Evolutionary conservation across 2,113 vertebrate species (phyloP), one percentile per base, ranked within the genome.

Genomic region (Merops nubicus): DNA sequence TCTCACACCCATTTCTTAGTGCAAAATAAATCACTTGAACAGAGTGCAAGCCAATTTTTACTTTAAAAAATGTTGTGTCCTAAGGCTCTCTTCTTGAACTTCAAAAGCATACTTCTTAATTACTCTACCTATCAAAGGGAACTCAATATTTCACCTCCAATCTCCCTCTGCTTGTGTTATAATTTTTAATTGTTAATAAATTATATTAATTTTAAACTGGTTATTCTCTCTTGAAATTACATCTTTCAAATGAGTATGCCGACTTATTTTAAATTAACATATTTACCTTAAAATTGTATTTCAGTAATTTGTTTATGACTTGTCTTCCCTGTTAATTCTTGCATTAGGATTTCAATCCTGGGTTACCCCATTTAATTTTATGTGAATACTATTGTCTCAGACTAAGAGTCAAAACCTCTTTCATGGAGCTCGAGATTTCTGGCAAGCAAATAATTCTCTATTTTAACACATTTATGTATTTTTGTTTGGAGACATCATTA

Each of bases 11-110:
- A 98, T 98, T 98, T 98, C 98, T 98, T 98, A 91, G 93, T 97
- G 96, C 98, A 98, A 98, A 98, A 99, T 99, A 99, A 99, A 99
- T 99, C 99, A 99, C 93, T 98, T 96, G 98, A 99, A 98, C 98
- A 98, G 98, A 99, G 98, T 97, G 98, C 98, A 98, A 98, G 98
- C 98, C 98, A 98, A 98, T 98, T 98, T 98, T 98, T 98, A 96
- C 97, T 98, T 98, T 98, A 94, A 98, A 97, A 98, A 98, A 98
- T 98, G 97, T 97, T 98, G 98, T 98, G 97, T 99, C 99, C 99
- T 98, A 97, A 98, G 99, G 99, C 98, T 98, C 98, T 98, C 98
- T 99, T 98, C 98, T 98, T 98, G 98, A 98, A 98, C 99, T 98
- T 99, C 98, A 98, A 98, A 98, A 97, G 98, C 98, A 98, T 98